Conservation (phyloP, 2,888 invertebrate genomes). For the Anaspis maculata region DNA sequence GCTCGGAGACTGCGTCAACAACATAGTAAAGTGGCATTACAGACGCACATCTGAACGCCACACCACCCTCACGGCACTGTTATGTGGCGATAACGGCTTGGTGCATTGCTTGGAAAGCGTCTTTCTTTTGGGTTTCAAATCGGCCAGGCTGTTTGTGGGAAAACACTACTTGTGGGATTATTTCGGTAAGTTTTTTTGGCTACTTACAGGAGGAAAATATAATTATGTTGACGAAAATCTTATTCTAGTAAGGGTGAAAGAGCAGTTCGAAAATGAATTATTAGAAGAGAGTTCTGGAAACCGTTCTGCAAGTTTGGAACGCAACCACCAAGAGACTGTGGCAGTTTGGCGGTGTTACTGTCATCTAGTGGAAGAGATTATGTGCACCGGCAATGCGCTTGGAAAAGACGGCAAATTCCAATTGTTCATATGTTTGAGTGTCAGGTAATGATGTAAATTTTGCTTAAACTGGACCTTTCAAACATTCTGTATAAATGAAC, state of each 20-base stretch:
- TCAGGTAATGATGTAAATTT: too few relatives aligned
- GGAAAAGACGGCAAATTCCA: conserved; percentile 99
- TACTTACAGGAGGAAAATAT: too few relatives aligned
- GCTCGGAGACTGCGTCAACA: conserved; percentile 90
- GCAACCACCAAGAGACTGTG: conserved; percentile 43
- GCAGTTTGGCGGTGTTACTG: conserved; percentile 83
- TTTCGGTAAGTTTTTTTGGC: conserved; percentile 54
- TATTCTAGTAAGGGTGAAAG: conserved; percentile 64
- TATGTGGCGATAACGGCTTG: conserved; percentile 93
- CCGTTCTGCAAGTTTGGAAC: conserved; percentile 37
- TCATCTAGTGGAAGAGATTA: conserved; percentile 82
- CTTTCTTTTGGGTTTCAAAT: conserved; percentile 92
- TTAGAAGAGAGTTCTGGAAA: conserved; percentile 50
- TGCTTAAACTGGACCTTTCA: too few relatives aligned
- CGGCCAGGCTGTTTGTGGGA: conserved; percentile 82
- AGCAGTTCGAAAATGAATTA: conserved; percentile 68
- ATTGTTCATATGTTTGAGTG: conserved; percentile 87
- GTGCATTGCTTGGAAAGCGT: conserved; percentile 91
- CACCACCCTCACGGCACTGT: conserved; percentile 77
- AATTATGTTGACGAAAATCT: too few relatives aligned
- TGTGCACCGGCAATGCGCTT: conserved; percentile 71
- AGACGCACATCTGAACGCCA: conserved; percentile 77
- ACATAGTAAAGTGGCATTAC: conserved; percentile 94
- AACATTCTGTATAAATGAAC: too few relatives aligned
- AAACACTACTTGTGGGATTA: conserved; percentile 98